These are phyloP conservation scores for Drosophila watanabei DNA, from an alignment of 1,140 invertebrate genomes.

Conservation along the genomic window DNA sequence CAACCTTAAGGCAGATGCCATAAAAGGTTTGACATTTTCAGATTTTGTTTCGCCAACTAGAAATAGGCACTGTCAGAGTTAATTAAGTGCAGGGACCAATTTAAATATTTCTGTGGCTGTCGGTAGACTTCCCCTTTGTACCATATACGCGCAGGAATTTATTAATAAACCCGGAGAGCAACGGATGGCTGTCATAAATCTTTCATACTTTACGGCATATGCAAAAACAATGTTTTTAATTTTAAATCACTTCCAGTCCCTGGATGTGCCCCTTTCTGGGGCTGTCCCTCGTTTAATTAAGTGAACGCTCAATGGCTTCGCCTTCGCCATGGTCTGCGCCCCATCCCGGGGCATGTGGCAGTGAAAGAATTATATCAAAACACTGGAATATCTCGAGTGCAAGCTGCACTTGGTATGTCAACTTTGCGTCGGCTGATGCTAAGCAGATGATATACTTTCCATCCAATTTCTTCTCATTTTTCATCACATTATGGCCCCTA, in stretches of 20 bases:
- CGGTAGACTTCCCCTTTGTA: constrained; percentile 34
- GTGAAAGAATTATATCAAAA: constrained; percentile 82
- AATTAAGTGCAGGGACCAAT: constrained; percentile 66
- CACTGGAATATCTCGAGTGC: constrained; percentile 61
- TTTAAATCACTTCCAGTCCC: constrained; percentile 66
- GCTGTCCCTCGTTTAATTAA: constrained; percentile 69
- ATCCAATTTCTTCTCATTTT: constrained; percentile 28
- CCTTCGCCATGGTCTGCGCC: constrained; percentile 20
- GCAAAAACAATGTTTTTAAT: constrained; percentile 75
- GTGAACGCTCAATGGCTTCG: constrained; percentile 59
- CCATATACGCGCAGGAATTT: constrained; percentile 50
- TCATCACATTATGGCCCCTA: constrained; percentile 57
- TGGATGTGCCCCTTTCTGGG: constrained; percentile 27
- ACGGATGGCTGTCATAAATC: constrained; percentile 79
- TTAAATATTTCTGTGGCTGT: constrained; percentile 65
- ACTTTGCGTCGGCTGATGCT: constrained; percentile 77
- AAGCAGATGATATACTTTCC: constrained; percentile 60
- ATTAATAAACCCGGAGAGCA: constrained; percentile 70
- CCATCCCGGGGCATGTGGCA: constrained; percentile 54
- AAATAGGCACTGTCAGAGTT: constrained; percentile 54
- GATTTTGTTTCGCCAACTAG: constrained; percentile 18
- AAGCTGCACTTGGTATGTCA: constrained; percentile 82
- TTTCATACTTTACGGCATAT: constrained; percentile 76
- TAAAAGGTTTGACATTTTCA: constrained; percentile 42
- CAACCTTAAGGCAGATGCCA: constrained; percentile 8